phyloP scores from a whole-genome alignment of 2,888 invertebrate species.

The Trissolcus brochymenae region DNA sequence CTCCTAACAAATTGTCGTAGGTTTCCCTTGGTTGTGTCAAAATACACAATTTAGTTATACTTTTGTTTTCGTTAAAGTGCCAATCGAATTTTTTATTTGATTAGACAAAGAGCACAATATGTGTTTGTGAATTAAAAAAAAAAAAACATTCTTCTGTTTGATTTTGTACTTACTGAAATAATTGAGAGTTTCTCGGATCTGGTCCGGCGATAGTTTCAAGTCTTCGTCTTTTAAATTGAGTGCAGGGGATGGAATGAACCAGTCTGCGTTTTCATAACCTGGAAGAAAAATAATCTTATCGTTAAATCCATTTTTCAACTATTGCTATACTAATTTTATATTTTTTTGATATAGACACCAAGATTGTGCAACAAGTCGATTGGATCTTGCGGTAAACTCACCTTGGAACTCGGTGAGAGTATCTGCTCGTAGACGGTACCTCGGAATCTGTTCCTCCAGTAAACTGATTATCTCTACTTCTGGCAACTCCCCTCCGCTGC shows the following conservation, averaged over 20 bases:
- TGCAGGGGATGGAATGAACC: slow-evolving; percentile 94
- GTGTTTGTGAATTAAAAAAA: background rate
- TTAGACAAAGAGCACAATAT: slow-evolving; percentile 15
- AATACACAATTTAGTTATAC: too few species aligned
- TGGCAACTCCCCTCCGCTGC: slow-evolving; percentile 93
- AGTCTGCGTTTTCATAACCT: slow-evolving; percentile 95
- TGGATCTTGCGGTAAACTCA: slow-evolving; percentile 72
- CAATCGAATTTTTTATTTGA: too few species aligned
- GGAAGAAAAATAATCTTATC: slow-evolving; percentile 61
- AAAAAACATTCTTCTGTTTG: background rate
- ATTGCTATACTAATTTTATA: slow-evolving; percentile 4
- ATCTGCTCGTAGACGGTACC: slow-evolving; percentile 95
- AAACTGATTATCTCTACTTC: slow-evolving; percentile 98
- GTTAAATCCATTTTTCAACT: background rate
- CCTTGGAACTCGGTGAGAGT: slow-evolving; percentile 94
- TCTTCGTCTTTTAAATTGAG: slow-evolving; percentile 84
- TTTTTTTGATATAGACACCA: background rate
- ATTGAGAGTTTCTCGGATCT: slow-evolving; percentile 96
- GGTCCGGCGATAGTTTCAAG: slow-evolving; percentile 91
- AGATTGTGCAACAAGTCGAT: slow-evolving; percentile 26
- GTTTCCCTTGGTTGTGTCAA: too few species aligned
- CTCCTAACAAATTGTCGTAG: too few species aligned
- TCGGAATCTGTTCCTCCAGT: slow-evolving; percentile 95
- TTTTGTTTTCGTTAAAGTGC: too few species aligned
- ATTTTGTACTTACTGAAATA: slow-evolving; percentile 92